Percentiles rank a stretch among this genome's conserved stretches.
These are phyloP conservation scores for Alviniconcha marisindica DNA, from an alignment of 1,140 invertebrate genomes.

Conservation along the genomic window DNA sequence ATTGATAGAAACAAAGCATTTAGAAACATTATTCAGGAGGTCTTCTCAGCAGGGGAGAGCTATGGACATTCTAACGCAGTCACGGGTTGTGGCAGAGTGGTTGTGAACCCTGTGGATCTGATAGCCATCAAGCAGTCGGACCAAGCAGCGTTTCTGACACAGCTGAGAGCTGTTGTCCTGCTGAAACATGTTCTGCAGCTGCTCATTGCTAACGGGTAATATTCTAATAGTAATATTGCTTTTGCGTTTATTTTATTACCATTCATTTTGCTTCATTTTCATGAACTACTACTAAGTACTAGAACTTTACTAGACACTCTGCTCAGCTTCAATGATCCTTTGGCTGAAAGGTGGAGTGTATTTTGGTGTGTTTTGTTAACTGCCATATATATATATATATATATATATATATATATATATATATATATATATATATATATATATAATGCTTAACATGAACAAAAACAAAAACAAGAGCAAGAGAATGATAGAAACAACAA, in stretches of 20 bases:
- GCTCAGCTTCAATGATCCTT: too few relatives aligned
- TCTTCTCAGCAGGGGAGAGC: conserved; percentile 10
- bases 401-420: too few relatives aligned
- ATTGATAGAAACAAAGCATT: conserved; percentile 24
- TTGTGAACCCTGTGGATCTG: conserved; percentile 24
- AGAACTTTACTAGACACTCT: not conserved
- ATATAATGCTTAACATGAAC: too few relatives aligned
- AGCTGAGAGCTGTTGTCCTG: conserved; percentile 19
- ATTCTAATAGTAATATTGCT: too few relatives aligned
- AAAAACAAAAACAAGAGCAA: too few relatives aligned
- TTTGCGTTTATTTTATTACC: too few relatives aligned
- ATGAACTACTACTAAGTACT: not conserved
- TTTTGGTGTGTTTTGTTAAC: too few relatives aligned
- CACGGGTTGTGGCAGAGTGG: not conserved
- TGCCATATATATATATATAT: too few relatives aligned
- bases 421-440: too few relatives aligned
- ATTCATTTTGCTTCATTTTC: too few relatives aligned
- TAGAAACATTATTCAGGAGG: conserved; percentile 28
- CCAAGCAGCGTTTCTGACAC: not conserved
- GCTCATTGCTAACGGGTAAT: conserved; percentile 7
- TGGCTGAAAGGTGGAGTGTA: too few relatives aligned
- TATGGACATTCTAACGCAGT: conserved; percentile 1
- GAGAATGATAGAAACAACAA: too few relatives aligned
- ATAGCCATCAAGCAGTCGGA: not conserved
- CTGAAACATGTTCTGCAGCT: conserved; percentile 16